A percentile compares a stretch with the other conserved stretches of the same genome.
Conservation (phyloP, 2,888 invertebrate genomes). For the Oligia latruncula region DNA sequence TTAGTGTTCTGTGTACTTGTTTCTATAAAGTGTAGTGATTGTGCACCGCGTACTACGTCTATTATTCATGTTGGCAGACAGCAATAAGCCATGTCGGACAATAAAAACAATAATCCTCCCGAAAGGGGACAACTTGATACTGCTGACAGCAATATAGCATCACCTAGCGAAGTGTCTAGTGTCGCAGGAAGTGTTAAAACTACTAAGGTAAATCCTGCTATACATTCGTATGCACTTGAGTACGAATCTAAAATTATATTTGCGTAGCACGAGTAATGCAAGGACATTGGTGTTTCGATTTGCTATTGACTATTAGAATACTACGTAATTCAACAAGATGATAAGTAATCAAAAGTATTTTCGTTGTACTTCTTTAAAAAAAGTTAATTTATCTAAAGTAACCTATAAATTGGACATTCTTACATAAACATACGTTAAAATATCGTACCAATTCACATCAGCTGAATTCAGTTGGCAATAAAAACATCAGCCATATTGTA, state of each 20-base stretch:
- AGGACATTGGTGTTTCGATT: conserved; percentile 55
- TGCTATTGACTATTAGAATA: conserved; percentile 47
- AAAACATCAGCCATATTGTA: conserved; percentile 40
- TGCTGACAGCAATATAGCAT: conserved; percentile 80
- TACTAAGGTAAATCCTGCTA: conserved; percentile 75
- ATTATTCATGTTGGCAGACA: conserved; percentile 83
- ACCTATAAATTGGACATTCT: conserved; percentile 15
- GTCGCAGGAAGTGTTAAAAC: conserved; percentile 82
- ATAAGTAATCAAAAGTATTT: conserved; percentile 33
- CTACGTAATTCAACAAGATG: conserved; percentile 55
- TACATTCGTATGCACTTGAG: not conserved
- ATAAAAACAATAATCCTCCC: conserved; percentile 82
- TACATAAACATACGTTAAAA: conserved; percentile 11
- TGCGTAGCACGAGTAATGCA: conserved; percentile 42
- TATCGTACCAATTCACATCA: conserved; percentile 16
- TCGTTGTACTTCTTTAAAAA: not conserved
- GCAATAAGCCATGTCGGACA: conserved; percentile 84
- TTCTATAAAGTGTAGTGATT: conserved; percentile 57
- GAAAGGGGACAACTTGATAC: conserved; percentile 79
- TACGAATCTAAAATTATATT: conserved; percentile 25
- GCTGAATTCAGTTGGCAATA: conserved; percentile 39
- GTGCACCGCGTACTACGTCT: conserved; percentile 56
- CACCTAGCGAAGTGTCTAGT: conserved; percentile 80
- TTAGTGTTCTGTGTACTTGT: conserved; percentile 44
- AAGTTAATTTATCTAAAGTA: conserved; percentile 1